Evolutionary conservation across 2,888 invertebrate species (phyloP).

Genomic region (Bedellia somnulentella): DNA sequence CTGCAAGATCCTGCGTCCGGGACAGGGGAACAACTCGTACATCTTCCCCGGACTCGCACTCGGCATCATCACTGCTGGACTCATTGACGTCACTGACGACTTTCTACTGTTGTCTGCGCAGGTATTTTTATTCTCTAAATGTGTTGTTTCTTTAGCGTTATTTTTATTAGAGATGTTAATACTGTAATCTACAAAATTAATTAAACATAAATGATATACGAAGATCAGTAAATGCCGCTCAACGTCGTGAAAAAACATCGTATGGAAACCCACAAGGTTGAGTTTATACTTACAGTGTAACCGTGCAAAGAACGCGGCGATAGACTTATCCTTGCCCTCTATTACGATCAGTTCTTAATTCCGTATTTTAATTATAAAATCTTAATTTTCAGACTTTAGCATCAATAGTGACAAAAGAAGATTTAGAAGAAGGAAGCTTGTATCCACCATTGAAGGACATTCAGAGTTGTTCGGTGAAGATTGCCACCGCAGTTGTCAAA

Average conservation of each 20-base stretch:
- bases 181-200: no score
- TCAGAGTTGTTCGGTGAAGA: slow-evolving; percentile 82
- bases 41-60: slow-evolving; percentile 96
- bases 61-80: slow-evolving; percentile 85
- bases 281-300: no score
- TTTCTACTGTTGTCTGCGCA: slow-evolving; percentile 90
- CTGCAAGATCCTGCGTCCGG: slow-evolving; percentile 82
- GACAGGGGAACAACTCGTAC: slow-evolving; percentile 98
- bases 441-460: slow-evolving; percentile 89
- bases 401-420: slow-evolving; percentile 75
- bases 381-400: slow-evolving; percentile 67
- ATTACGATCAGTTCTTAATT: neutral
- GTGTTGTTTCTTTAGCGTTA: neutral
- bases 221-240: no score
- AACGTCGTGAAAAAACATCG: no score
- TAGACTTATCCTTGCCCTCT: no score
- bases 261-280: no score
- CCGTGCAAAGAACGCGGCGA: no score
- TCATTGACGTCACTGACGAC: slow-evolving; percentile 88
- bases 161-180: neutral
- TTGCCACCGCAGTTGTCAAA: slow-evolving; percentile 80
- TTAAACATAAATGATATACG: no score
- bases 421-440: slow-evolving; percentile 82
- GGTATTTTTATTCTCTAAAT: slow-evolving; percentile 49
- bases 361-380: neutral